Evolutionary conservation across 2,797 vertebrate genomes (phyloP).

Genomic region (Erethizon dorsatum): DNA sequence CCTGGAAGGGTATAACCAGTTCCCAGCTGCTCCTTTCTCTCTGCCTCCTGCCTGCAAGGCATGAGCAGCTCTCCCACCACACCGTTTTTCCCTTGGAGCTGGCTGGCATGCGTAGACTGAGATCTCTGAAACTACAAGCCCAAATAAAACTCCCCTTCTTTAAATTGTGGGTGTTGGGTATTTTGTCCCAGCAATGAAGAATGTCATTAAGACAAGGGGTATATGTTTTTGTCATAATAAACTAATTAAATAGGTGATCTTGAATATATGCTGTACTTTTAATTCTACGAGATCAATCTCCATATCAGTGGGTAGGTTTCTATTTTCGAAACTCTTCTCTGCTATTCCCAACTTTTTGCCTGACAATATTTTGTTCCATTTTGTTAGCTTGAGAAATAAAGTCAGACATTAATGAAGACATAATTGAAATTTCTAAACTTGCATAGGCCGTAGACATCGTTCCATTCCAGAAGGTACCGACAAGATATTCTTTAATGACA

Average conservation of each 20-base stretch:
- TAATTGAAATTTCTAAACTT: conserved; percentile 12
- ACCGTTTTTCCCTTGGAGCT: too few species aligned
- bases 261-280: neutral
- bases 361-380: neutral
- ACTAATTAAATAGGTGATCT: neutral
- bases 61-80: too few species aligned
- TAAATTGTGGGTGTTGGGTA: neutral
- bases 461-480: neutral
- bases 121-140: too few species aligned
- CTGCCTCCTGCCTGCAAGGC: too few species aligned
- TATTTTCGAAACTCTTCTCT: neutral
- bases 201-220: neutral
- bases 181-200: neutral
- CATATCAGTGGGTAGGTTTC: neutral
- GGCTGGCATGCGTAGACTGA: too few species aligned
- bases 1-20: neutral
- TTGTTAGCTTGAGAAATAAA: neutral
- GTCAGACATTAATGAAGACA: neutral
- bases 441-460: neutral
- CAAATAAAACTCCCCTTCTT: too few species aligned
- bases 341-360: neutral
- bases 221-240: neutral
- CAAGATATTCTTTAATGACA: conserved; percentile 23
- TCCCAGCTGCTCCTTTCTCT: neutral
- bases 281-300: neutral